A percentile compares a stretch with the other conserved stretches of the same genome.
Evolutionary conservation across 2,113 vertebrate species (phyloP).

Genomic region (Loxodonta africana): DNA sequence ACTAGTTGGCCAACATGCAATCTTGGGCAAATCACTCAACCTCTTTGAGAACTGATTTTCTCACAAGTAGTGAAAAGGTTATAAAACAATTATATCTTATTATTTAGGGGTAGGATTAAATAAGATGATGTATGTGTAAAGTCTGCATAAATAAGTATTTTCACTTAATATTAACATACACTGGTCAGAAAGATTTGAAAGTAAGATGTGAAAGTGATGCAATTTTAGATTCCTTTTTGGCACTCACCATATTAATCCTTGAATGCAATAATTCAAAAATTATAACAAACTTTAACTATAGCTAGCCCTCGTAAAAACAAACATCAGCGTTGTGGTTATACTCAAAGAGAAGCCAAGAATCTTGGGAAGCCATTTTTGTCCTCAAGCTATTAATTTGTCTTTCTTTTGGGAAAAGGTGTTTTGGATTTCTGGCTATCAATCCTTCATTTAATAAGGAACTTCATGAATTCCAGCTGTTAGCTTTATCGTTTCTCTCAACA

Average conservation of each 20-base stretch:
- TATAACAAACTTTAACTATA: slow-evolving; percentile 15
- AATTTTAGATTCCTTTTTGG: slow-evolving; percentile 22
- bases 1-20: background rate
- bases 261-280: slow-evolving; percentile 47
- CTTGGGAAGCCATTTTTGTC: background rate
- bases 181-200: slow-evolving; percentile 33
- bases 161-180: slow-evolving; percentile 11
- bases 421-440: slow-evolving; percentile 65
- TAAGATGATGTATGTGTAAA: slow-evolving; percentile 20
- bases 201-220: background rate
- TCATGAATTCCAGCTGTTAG: slow-evolving; percentile 81
- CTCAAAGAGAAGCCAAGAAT: slow-evolving; percentile 61
- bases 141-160: slow-evolving; percentile 32
- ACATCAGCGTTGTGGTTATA: slow-evolving; percentile 24
- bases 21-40: background rate
- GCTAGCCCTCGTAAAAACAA: slow-evolving; percentile 63
- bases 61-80: background rate
- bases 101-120: background rate
- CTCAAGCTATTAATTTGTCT: slow-evolving; percentile 67
- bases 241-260: slow-evolving; percentile 17
- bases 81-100: background rate
- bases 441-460: slow-evolving; percentile 71
- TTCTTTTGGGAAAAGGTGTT: slow-evolving; percentile 70
- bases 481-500: slow-evolving; percentile 58
- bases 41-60: background rate